phyloP scores from a whole-genome alignment of 1,140 invertebrate genomes.

The Heliothis subflexa region DNA sequence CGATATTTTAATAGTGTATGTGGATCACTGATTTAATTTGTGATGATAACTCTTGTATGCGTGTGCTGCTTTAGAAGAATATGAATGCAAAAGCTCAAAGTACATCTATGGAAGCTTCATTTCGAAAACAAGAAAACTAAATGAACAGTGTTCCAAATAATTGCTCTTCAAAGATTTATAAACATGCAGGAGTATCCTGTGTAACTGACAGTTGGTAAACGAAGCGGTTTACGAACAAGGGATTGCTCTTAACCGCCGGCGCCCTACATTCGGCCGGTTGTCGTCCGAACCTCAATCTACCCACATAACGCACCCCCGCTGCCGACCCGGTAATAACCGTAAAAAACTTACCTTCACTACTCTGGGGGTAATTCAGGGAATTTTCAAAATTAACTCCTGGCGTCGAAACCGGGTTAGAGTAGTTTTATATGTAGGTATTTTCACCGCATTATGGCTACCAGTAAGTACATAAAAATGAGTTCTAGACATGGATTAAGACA shows the following conservation, averaged over 20 bases:
- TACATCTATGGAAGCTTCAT: background rate
- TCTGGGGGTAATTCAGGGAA: constrained; percentile 1
- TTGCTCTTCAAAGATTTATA: background rate
- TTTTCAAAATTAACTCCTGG: background rate
- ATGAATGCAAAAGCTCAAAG: too few species aligned
- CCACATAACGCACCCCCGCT: constrained; percentile 2
- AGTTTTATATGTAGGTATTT: background rate
- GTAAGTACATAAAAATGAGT: too few species aligned
- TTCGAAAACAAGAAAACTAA: background rate
- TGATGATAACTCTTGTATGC: background rate
- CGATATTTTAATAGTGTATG: too few species aligned
- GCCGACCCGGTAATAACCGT: constrained; percentile 6
- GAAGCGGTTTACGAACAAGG: constrained; percentile 33
- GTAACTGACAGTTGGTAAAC: constrained; percentile 32
- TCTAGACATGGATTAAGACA: too few species aligned
- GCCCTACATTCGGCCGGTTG: background rate
- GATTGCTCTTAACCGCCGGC: constrained; percentile 31
- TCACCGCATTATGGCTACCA: too few species aligned
- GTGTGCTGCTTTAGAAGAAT: background rate
- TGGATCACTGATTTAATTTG: background rate
- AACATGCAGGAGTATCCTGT: background rate
- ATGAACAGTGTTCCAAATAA: background rate
- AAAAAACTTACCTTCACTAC: constrained; percentile 27
- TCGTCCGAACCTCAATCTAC: constrained; percentile 1
- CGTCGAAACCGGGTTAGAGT: background rate